These are phyloP conservation scores for Rhinogobius similis DNA, from an alignment of 2,113 vertebrate species.

Conservation along the genomic window DNA sequence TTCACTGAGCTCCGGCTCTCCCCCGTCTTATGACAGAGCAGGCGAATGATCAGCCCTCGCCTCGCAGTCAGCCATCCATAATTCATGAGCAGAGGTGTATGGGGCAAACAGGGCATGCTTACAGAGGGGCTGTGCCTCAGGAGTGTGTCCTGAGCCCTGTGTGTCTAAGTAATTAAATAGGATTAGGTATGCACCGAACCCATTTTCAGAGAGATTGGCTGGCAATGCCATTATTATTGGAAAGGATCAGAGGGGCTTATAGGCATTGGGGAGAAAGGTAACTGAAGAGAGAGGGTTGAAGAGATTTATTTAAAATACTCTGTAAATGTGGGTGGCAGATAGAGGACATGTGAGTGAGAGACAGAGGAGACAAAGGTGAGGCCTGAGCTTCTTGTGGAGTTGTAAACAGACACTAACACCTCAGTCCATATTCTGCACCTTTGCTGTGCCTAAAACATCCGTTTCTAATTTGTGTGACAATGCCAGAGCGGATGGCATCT, in stretches of 20 bases:
- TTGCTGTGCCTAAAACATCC: conserved; percentile 66
- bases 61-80: conserved; percentile 71
- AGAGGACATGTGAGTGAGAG: conserved; percentile 57
- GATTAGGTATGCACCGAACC: conserved; percentile 79
- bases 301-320: conserved; percentile 73
- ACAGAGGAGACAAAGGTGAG: conserved; percentile 4
- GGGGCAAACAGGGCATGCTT: conserved; percentile 72
- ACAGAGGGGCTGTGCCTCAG: conserved; percentile 55
- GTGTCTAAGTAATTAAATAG: conserved; percentile 77
- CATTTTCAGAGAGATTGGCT: conserved; percentile 78
- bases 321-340: conserved; percentile 67
- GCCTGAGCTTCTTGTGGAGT: conserved; percentile 42
- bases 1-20: conserved; percentile 69
- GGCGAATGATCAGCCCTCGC: conserved; percentile 65
- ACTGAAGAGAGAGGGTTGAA: conserved; percentile 75
- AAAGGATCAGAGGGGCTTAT: conserved; percentile 79
- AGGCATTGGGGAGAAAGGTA: conserved; percentile 77
- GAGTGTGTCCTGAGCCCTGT: conserved; percentile 74
- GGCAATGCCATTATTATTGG: conserved; percentile 75
- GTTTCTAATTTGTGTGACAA: conserved; percentile 82
- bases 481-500: conserved; percentile 68
- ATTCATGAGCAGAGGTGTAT: conserved; percentile 69
- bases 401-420: conserved; percentile 31
- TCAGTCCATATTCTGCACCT: conserved; percentile 57
- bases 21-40: conserved; percentile 68